Evolutionary conservation across 2,113 vertebrate species (phyloP), one percentile per base, ranked within the genome.

Genomic region (Daphoenositta chrysoptera): DNA sequence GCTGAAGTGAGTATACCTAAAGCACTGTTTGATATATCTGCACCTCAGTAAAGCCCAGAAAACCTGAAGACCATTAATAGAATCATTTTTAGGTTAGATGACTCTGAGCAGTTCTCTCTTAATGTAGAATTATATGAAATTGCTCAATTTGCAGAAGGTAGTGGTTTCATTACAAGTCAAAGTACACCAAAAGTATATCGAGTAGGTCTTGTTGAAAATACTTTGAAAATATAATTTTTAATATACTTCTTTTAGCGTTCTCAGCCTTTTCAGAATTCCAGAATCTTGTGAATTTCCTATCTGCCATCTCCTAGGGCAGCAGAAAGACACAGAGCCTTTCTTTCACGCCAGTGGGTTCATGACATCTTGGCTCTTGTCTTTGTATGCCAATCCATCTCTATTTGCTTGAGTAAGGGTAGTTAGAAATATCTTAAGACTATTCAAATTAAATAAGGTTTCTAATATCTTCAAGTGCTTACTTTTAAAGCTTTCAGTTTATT

Each of bases 1-100:
- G 76, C 70, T 99, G 57, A 99, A 99, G 99, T 99, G 96, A 99
- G 99, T 98, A 76, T 81, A 47, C 20, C 8, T 58, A 20, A 37
- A 61, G 24, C 23, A 70, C 11, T 42, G 7, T 48, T 53, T 89
- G 22, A 31, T 82, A 40, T 40, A 64, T 15, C 19, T 61, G 37
- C 45, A 44, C 14, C 18, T 18, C 9, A 45, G 6, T 47, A 70
- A 81, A 61, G 27, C 8, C 26, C 23, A 73, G 11, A 56, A 76
- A 69, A 50, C 63, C 30, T 58, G 39, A 89, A 75, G 40, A 66
- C 53, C 9, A 16, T 65, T 11, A 65, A 0, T 9, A 63, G 70
- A 73, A 40, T 26, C 2, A 45, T 69, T 72, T 84, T 47, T 54
- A 85, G 19, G 11, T 66, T 77, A n/a, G 51, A 56, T 81, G 9